phyloP scores from a whole-genome alignment of 2,888 invertebrate species.

The Ceraclea dissimilis region DNA sequence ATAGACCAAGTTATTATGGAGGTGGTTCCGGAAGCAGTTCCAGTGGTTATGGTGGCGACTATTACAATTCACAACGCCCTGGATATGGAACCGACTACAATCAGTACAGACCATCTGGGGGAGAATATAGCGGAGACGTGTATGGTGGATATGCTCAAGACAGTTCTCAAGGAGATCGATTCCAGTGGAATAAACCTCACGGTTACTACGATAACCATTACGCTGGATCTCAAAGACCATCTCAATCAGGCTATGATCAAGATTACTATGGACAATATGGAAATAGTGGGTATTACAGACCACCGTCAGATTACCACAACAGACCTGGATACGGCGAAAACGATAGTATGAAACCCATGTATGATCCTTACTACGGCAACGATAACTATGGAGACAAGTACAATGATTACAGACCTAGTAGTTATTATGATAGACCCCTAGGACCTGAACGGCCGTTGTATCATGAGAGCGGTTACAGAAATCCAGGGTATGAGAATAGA shows the following conservation, averaged over 20 bases:
- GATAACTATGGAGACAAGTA: conserved; percentile 9
- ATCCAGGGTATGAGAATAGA: neutral
- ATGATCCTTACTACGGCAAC: conserved; percentile 9
- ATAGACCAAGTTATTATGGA: conserved; percentile 1
- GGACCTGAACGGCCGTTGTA: conserved; percentile 15
- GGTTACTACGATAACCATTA: conserved; percentile 22
- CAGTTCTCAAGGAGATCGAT: conserved; percentile 19
- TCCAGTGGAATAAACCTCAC: conserved; percentile 25
- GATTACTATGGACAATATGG: conserved; percentile 15
- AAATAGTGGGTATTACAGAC: conserved; percentile 10
- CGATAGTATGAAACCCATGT: conserved; percentile 7
- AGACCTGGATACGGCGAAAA: conserved; percentile 4
- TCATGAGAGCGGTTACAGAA: neutral
- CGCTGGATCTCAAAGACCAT: conserved; percentile 13
- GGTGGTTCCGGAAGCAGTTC: neutral
- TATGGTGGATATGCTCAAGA: conserved; percentile 17
- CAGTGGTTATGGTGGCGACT: conserved; percentile 5
- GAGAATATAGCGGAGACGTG: conserved; percentile 10
- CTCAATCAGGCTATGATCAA: conserved; percentile 15
- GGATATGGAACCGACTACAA: conserved; percentile 6
- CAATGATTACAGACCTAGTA: conserved; percentile 10
- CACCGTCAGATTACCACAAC: conserved; percentile 7
- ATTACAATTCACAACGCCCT: conserved; percentile 10
- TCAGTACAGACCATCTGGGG: conserved; percentile 4
- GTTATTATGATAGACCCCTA: conserved; percentile 17